Percentiles rank a stretch among this genome's conserved stretches.
These are phyloP conservation scores for Archips crataeganus DNA, from an alignment of 2,888 invertebrate species.

Conservation along the genomic window DNA sequence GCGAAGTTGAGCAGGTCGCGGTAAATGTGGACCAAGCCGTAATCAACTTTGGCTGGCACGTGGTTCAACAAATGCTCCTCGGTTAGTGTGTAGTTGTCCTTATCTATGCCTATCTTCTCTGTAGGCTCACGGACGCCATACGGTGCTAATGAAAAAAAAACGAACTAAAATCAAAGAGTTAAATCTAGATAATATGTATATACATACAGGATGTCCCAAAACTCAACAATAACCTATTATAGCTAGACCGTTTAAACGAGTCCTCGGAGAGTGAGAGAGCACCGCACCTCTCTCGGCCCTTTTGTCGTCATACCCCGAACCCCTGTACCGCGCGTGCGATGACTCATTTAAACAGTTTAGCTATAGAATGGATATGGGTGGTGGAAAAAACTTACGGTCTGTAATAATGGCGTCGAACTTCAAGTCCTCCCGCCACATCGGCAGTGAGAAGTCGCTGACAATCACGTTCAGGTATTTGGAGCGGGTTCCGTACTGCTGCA, in stretches of 20 bases:
- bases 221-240: too few species aligned
- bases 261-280: too few species aligned
- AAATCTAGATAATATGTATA: too few species aligned
- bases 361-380: background rate
- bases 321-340: too few species aligned
- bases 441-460: slow-evolving; percentile 95
- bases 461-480: slow-evolving; percentile 93
- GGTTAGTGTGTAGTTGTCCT: slow-evolving; percentile 86
- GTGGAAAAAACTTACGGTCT: slow-evolving; percentile 91
- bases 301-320: too few species aligned
- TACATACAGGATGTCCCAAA: too few species aligned
- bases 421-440: slow-evolving; percentile 90
- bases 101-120: slow-evolving; percentile 92
- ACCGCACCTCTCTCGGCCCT: too few species aligned
- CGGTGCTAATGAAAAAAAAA: slow-evolving; percentile 89
- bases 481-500: slow-evolving; percentile 93
- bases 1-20: slow-evolving; percentile 94
- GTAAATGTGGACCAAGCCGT: slow-evolving; percentile 93
- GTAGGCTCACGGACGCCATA: slow-evolving; percentile 98
- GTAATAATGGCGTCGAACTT: slow-evolving; percentile 97
- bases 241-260: too few species aligned
- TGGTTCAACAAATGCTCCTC: slow-evolving; percentile 89
- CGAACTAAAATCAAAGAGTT: too few species aligned
- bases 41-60: slow-evolving; percentile 94
- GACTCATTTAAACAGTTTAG: too few species aligned